Evolutionary conservation across 2,888 invertebrate species (phyloP).

Genomic region (Oxyteleia sp.): DNA sequence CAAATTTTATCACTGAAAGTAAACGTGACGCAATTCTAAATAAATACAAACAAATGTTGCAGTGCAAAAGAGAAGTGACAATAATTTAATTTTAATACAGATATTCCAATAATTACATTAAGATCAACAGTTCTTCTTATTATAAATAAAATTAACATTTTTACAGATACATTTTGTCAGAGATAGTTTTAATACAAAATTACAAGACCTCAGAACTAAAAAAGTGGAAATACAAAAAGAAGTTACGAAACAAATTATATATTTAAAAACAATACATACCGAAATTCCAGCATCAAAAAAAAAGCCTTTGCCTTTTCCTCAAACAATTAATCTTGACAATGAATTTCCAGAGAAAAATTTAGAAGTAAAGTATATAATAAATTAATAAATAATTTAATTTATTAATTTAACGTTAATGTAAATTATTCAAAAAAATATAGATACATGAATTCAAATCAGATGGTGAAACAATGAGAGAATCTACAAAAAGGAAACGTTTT

Average conservation of each 20-base stretch:
- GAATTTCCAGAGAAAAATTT: conserved; percentile 90
- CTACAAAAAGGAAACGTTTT: conserved; percentile 65
- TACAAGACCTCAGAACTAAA: conserved; percentile 77
- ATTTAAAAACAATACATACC: conserved; percentile 88
- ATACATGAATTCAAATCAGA: conserved; percentile 79
- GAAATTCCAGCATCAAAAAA: conserved; percentile 89
- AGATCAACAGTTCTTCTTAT: not conserved
- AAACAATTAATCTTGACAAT: conserved; percentile 88
- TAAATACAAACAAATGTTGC: conserved; percentile 90
- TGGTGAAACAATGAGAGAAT: conserved; percentile 78
- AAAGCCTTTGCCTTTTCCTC: conserved; percentile 88
- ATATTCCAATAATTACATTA: conserved; percentile 12
- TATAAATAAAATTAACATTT: conserved; percentile 4
- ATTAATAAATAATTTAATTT: not conserved
- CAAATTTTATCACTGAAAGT: conserved; percentile 19
- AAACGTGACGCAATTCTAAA: conserved; percentile 88
- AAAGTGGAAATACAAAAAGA: conserved; percentile 79
- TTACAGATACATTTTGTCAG: conserved; percentile 88
- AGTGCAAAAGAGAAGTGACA: conserved; percentile 89
- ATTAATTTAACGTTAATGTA: conserved; percentile 13
- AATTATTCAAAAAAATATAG: conserved; percentile 72
- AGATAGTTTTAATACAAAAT: conserved; percentile 88
- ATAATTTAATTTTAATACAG: not conserved
- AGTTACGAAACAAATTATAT: conserved; percentile 73
- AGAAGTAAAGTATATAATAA: conserved; percentile 87